Conservation (phyloP, 1,140 invertebrate species). For the Lithobius niger region DNA sequence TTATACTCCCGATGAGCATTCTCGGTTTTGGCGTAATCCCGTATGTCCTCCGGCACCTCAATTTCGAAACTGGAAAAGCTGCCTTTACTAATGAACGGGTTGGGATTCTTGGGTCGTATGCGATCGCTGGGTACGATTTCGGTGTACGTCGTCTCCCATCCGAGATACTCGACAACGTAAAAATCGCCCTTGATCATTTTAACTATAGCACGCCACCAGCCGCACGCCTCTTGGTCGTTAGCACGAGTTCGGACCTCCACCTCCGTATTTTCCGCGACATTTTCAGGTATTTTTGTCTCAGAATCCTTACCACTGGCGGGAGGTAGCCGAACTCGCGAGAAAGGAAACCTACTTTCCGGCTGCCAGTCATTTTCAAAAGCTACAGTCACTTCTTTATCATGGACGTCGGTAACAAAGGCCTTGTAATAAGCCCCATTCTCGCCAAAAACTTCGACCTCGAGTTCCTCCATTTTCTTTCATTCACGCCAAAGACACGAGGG, state of each 20-base stretch:
- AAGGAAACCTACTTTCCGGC: constrained; percentile 79
- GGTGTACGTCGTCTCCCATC: constrained; percentile 74
- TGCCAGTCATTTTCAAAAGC: constrained; percentile 91
- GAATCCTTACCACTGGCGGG: constrained; percentile 55
- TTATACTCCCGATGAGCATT: constrained; percentile 87
- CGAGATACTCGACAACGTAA: constrained; percentile 78
- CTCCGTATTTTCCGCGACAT: constrained; percentile 70
- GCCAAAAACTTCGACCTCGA: constrained; percentile 91
- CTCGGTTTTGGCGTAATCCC: constrained; percentile 82
- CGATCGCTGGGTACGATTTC: constrained; percentile 81
- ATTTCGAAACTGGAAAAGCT: constrained; percentile 90
- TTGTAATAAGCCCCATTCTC: constrained; percentile 96
- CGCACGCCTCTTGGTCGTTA: constrained; percentile 74
- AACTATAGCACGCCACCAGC: constrained; percentile 78
- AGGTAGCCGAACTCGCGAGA: constrained; percentile 76
- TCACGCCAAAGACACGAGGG: neutral
- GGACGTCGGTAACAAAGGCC: constrained; percentile 84
- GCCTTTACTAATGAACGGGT: constrained; percentile 65
- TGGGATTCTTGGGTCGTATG: constrained; percentile 37
- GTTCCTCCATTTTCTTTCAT: constrained; percentile 75
- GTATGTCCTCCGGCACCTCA: constrained; percentile 80
- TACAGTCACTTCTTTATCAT: constrained; percentile 78
- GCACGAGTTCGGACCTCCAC: constrained; percentile 79
- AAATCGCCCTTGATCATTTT: constrained; percentile 82
- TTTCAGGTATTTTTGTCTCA: constrained; percentile 40